phyloP scores from a whole-genome alignment of 1,140 invertebrate genomes.

The Nephotettix cincticeps region DNA sequence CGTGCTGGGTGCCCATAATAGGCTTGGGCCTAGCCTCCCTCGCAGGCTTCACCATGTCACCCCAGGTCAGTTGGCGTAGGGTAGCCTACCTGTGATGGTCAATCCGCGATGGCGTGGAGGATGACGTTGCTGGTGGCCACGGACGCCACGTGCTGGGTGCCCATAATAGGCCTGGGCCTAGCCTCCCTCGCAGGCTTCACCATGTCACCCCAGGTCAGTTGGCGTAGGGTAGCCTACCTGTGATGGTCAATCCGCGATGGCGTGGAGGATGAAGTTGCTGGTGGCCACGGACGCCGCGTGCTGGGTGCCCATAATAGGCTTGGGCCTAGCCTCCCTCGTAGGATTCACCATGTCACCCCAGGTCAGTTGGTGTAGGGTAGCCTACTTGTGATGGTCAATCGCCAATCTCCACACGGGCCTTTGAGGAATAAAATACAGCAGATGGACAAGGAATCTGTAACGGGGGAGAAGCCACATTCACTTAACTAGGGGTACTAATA shows the following conservation, averaged over 20 bases:
- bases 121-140: slow-evolving; percentile 59
- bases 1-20: slow-evolving; percentile 59
- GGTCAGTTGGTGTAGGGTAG: slow-evolving; percentile 45
- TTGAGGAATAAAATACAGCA: no score
- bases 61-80: no score
- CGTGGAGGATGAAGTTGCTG: slow-evolving; percentile 55
- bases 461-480: no score
- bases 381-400: no score
- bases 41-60: slow-evolving; percentile 49
- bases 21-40: slow-evolving; percentile 52
- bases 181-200: slow-evolving; percentile 51
- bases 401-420: no score
- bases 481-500: no score
- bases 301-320: slow-evolving; percentile 56
- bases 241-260: slow-evolving; percentile 57
- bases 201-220: slow-evolving; percentile 48
- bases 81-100: no score
- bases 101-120: slow-evolving; percentile 54
- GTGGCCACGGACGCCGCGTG: slow-evolving; percentile 58
- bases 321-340: slow-evolving; percentile 52
- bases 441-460: no score
- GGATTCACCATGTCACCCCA: slow-evolving; percentile 51
- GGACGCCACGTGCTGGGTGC: slow-evolving; percentile 58
- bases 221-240: no score
- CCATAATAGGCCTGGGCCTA: slow-evolving; percentile 54